Percentiles rank a stretch among this genome's conserved stretches.
These are phyloP conservation scores for Idaea aversata DNA, from an alignment of 2,888 invertebrate genomes.

Conservation along the genomic window DNA sequence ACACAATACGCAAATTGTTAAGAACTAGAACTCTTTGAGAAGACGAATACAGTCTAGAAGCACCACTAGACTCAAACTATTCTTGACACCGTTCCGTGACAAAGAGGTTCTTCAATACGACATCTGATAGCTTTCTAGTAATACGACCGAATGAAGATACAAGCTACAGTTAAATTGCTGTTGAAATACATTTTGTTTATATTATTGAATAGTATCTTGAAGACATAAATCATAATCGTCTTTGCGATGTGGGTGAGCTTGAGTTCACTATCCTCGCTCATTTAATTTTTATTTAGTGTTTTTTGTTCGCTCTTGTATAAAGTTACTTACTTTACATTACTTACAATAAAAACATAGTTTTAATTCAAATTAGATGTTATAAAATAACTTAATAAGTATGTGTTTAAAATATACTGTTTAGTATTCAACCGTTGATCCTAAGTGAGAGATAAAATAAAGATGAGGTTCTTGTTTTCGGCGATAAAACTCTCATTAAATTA, in stretches of 20 bases:
- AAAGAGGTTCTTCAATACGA: slow-evolving; percentile 17
- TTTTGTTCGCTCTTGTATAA: background rate
- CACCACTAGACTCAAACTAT: background rate
- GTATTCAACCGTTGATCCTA: background rate
- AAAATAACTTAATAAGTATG: background rate
- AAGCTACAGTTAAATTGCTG: slow-evolving; percentile 11
- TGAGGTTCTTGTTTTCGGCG: slow-evolving; percentile 4
- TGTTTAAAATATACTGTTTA: background rate
- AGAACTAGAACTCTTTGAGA: too few species aligned
- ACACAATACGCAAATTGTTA: too few species aligned
- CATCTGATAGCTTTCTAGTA: slow-evolving; percentile 19
- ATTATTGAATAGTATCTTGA: background rate
- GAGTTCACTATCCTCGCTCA: background rate
- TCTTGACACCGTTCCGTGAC: slow-evolving; percentile 26
- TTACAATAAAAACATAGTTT: background rate
- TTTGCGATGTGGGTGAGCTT: background rate
- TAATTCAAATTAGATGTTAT: background rate
- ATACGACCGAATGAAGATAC: slow-evolving; percentile 14
- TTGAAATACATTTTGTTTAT: slow-evolving; percentile 17
- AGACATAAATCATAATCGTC: slow-evolving; percentile 13
- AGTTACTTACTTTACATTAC: background rate
- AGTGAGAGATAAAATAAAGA: slow-evolving; percentile 7
- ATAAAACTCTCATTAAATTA: slow-evolving; percentile 8
- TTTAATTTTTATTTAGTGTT: background rate
- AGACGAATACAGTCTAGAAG: background rate